Evolutionary conservation across 2,888 invertebrate genomes (phyloP), one percentile per base, ranked within the genome.

Genomic region (Cantharis lateralis): DNA sequence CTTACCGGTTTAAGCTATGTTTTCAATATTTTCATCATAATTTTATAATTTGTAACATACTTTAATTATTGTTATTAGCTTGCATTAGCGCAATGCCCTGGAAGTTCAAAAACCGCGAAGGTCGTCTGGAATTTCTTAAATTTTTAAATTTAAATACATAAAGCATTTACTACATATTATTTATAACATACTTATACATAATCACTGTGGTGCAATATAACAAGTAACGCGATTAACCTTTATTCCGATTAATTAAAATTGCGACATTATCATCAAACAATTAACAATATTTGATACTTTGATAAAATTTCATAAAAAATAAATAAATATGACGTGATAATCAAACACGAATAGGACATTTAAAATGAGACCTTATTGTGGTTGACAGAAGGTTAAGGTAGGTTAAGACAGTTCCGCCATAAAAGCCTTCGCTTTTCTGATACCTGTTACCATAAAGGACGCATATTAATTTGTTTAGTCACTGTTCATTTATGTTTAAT

Each of bases 61-160:
- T 74, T 70, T 75, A 75, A 75, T 74, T 74, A 82, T 77, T 76
- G 80, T 78, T 78, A 79, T 79, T 81, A 74, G 78, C 64, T 66
- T 66, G 20, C 24, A 66, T 80, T 82, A 82, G 82, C 83, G 83
- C 82, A 83, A 83, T 83, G 83, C 83, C 83, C 83, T 83, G 82
- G 81, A 83, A 83, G 82, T 81, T 80, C 82, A 82, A 83, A 82
- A 83, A 80, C 82, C 83, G 83, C 83, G 83, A 83, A 83, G 82
- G 83, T 83, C 82, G 81, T 74, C 62, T 70, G 61, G 68, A 79
- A 78, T 82, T 82, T 82, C 82, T 82, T 79, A 81, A 82, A 82
- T 78, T 82, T 80, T 82, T 82, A 80, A 82, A 82, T 82, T 82
- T 81, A 79, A 80, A 82, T 80, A 48, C 48, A 48, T 80, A 79